phyloP scores from a whole-genome alignment of 2,797 vertebrate species.

The Bufotes viridis region DNA sequence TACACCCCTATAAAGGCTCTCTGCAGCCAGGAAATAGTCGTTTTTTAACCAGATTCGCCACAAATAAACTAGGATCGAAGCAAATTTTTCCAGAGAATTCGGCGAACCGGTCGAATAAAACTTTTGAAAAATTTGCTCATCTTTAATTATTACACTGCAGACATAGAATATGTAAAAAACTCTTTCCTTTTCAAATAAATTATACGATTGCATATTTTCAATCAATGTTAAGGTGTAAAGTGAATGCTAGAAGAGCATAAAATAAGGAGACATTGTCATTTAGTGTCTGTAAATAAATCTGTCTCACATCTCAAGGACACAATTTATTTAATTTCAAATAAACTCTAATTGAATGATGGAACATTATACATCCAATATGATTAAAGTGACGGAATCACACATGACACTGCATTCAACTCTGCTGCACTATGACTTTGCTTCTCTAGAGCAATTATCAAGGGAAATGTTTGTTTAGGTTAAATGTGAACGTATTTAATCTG shows the following conservation, averaged over 20 bases:
- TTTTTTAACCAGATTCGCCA: too few species aligned
- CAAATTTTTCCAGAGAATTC: too few species aligned
- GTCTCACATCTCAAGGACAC: conserved; percentile 19
- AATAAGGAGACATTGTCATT: background rate
- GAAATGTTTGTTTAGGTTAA: background rate
- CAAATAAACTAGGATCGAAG: too few species aligned
- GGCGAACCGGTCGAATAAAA: too few species aligned
- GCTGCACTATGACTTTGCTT: background rate
- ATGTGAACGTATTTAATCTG: background rate
- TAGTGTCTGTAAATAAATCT: background rate
- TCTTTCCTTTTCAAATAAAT: background rate
- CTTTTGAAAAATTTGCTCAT: too few species aligned
- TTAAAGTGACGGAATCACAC: conserved; percentile 17
- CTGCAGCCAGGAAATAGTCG: too few species aligned
- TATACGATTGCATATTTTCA: background rate
- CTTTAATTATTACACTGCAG: background rate
- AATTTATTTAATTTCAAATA: conserved; percentile 20
- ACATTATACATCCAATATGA: conserved; percentile 23
- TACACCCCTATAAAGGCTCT: too few species aligned
- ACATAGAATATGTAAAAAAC: background rate
- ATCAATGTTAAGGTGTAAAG: conserved; percentile 16
- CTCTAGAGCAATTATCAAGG: background rate
- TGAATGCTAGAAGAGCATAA: background rate
- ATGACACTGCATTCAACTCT: background rate
- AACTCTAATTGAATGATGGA: conserved; percentile 25